Conservation (phyloP, 2,113 vertebrate genomes). For the Panthera uncia region DNA sequence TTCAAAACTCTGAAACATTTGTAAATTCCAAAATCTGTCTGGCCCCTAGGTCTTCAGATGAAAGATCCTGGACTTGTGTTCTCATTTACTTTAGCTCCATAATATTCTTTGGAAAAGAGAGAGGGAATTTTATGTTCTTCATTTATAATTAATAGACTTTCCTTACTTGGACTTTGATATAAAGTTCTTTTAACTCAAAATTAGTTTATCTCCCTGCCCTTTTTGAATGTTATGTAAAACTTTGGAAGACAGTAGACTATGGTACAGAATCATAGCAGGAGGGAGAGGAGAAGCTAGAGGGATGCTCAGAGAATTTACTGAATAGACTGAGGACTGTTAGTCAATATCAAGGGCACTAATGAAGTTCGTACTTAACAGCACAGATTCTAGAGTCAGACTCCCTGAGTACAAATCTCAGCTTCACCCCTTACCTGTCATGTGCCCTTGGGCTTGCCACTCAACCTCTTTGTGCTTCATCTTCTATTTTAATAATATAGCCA, state of each 20-base stretch:
- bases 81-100: not conserved
- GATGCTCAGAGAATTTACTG: not conserved
- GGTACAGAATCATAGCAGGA: not conserved
- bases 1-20: not conserved
- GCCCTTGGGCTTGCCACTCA: not conserved
- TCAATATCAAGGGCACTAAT: not conserved
- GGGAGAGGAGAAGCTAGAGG: not conserved
- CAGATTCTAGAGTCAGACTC: not conserved
- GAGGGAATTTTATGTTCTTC: not conserved
- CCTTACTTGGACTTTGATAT: not conserved
- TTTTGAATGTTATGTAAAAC: not conserved
- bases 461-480: not conserved
- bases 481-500: not conserved
- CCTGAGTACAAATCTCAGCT: not conserved
- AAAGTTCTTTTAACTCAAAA: not conserved
- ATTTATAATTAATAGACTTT: not conserved
- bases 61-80: not conserved
- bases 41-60: not conserved
- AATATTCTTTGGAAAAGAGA: constrained; percentile 4
- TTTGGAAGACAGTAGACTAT: not conserved
- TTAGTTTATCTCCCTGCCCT: not conserved
- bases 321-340: not conserved
- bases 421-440: not conserved
- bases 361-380: not conserved
- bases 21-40: constrained; percentile 14